phyloP scores from a whole-genome alignment of 2,113 vertebrate species.

The Brachyistius frenatus region DNA sequence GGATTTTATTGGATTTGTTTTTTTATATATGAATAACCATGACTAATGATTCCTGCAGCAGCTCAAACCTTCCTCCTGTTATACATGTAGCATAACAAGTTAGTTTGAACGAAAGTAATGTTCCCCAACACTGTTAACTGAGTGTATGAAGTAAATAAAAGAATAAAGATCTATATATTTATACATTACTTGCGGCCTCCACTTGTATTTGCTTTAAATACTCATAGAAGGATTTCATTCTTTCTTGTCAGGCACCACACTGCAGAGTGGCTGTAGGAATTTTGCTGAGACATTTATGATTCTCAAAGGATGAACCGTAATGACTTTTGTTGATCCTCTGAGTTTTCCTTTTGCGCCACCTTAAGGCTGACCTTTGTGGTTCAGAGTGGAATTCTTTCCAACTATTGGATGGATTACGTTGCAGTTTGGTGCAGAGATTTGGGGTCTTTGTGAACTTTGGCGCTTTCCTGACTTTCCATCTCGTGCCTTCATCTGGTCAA shows the following conservation, averaged over 20 bases:
- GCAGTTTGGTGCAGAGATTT: neutral
- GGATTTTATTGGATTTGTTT: constrained; percentile 27
- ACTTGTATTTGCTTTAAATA: constrained; percentile 35
- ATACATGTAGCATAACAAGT: constrained; percentile 34
- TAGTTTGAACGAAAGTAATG: constrained; percentile 46
- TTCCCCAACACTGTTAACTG: constrained; percentile 80
- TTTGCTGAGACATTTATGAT: neutral
- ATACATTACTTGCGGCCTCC: constrained; percentile 66
- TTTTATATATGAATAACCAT: constrained; percentile 1
- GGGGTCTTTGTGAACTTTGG: neutral
- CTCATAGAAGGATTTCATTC: too few relatives aligned
- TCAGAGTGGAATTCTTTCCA: neutral
- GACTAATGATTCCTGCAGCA: constrained; percentile 30
- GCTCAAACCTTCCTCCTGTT: constrained; percentile 12
- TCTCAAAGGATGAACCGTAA: neutral
- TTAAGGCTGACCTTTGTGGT: neutral
- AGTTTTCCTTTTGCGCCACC: neutral
- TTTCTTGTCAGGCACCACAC: neutral
- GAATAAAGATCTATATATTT: constrained; percentile 89
- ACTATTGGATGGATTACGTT: neutral
- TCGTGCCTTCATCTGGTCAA: constrained; percentile 1
- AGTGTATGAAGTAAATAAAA: constrained; percentile 78
- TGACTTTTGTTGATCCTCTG: neutral
- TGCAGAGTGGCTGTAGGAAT: neutral
- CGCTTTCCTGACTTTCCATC: neutral